Evolutionary conservation across 2,797 vertebrate genomes (phyloP).

Genomic region (Chelonia mydas): DNA sequence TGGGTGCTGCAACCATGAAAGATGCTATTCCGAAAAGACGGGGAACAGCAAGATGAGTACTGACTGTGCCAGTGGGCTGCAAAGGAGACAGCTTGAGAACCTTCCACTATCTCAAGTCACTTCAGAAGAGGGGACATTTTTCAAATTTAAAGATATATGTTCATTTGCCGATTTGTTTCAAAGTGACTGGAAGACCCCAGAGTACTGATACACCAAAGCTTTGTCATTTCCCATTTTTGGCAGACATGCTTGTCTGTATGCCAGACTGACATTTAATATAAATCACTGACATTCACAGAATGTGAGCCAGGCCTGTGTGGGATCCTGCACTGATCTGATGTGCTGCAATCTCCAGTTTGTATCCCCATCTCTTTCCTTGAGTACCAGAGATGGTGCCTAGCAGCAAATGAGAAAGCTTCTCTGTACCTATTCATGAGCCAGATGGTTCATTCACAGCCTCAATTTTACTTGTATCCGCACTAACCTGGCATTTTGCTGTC

Average conservation of each 20-base stretch:
- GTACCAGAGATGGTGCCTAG: background rate
- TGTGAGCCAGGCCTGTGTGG: background rate
- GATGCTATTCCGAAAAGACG: background rate
- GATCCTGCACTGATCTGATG: background rate
- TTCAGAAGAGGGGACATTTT: background rate
- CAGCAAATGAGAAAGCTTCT: background rate
- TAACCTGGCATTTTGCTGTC: background rate
- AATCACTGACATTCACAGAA: background rate
- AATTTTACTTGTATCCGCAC: background rate
- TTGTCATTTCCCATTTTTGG: constrained; percentile 11
- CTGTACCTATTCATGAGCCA: background rate
- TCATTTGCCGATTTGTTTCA: background rate
- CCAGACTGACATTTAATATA: background rate
- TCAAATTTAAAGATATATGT: background rate
- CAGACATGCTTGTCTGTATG: constrained; percentile 40
- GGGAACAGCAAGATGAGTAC: constrained; percentile 23
- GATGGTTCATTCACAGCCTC: background rate
- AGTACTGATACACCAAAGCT: constrained; percentile 6
- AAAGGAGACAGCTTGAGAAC: constrained; percentile 33
- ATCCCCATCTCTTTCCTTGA: background rate
- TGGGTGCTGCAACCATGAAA: background rate
- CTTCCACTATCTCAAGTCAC: background rate
- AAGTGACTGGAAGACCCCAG: constrained; percentile 23
- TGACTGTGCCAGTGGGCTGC: background rate
- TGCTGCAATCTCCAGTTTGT: background rate